Base-by-base conservation (phyloP, 2,888 invertebrate species). In the Acanthococcus lagerstroemiae region DNA sequence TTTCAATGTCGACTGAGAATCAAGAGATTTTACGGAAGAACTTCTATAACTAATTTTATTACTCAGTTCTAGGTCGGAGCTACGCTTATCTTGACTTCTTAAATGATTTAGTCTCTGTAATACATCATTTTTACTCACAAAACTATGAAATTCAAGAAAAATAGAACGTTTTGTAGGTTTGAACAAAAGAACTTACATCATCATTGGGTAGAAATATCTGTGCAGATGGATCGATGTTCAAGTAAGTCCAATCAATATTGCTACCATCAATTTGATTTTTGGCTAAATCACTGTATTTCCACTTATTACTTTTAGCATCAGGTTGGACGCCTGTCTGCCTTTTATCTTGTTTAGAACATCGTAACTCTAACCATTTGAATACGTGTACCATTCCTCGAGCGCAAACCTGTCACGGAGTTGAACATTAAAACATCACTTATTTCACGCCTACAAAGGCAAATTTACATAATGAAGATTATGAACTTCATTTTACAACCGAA, bases 341-440 rank as follows among this genome's bases (percentile, higher is more conserved):
- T 76, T 69, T 78, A 74, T 70, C 79, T 78, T 70, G 78, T 76
- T 71, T 84, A 82, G 73, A 83, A 80, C 77, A 87, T 79, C 91
- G 89, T 74, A 87, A 87, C 76, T 94, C 93, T 71, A 95, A 81
- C 79, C 88, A 94, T 77, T 95, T 95, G 81, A 94, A 94, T 73
- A 95, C 90, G 78, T 95, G 95, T 74, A 92, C 90, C 74, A 91
- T 84, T 72, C 95, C 95, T 76, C 93, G 85, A 78, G 87, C 87
- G 79, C 94, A 95, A 72, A 91, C 80, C 90, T 91, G 77, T 1
- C n/a, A 12, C 17, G 15, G 2, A 45, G 55, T 37, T n/a, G 21
- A 12, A 37, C n/a, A n/a, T n/a, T n/a, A n/a, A n/a, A n/a, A n/a
- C n/a, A n/a, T n/a, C n/a, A n/a, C n/a, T n/a, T 37, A 37, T 37